Evolutionary conservation across 2,888 invertebrate genomes (phyloP), one percentile per base, ranked within the genome.

Genomic region (Coleophora deauratella): DNA sequence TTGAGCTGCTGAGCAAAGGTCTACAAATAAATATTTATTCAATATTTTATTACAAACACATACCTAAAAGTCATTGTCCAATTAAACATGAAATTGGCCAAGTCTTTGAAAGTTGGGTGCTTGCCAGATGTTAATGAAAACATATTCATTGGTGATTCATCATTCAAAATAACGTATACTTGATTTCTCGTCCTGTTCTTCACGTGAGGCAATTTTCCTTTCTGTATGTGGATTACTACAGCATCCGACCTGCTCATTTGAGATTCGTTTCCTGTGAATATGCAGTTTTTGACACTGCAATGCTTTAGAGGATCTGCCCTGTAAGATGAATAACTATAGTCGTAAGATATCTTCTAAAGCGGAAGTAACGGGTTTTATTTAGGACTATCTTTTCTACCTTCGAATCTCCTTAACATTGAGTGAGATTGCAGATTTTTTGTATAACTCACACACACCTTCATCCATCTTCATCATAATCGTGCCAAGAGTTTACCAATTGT

Each of bases 21-120:
- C n/a, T n/a, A n/a, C n/a, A n/a, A n/a, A n/a, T n/a, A n/a, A n/a
- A n/a, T n/a, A n/a, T n/a, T n/a, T n/a, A n/a, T n/a, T n/a, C n/a
- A n/a, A n/a, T n/a, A n/a, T n/a, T n/a, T 15, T n/a, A 37, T 15
- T 12, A 21, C 21, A 6, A 21, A 21, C 6, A 44, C 40, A 50
- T 60, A 90, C 84, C 85, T 78, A 57, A 88, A 90, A 2, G 86
- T 86, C 89, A 90, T 89, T 0, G 89, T 88, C 90, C 90, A 90
- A 56, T 90, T 90, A 53, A 90, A 92, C 8, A 88, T 45, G 21
- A n/a, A n/a, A 3, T 87, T 81, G 47, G 88, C 79, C 52, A 88
- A 87, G 15, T 80, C 62, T 4, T 59, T 56, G 28, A 57, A 38
- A 14, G 87, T 53, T 8, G 72, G 33, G 1, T 27, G 27, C 2